Percentiles rank a stretch among this genome's conserved stretches.
These are phyloP conservation scores for Meleagris gallopavo DNA, from an alignment of 2,113 vertebrate species.

Conservation along the genomic window DNA sequence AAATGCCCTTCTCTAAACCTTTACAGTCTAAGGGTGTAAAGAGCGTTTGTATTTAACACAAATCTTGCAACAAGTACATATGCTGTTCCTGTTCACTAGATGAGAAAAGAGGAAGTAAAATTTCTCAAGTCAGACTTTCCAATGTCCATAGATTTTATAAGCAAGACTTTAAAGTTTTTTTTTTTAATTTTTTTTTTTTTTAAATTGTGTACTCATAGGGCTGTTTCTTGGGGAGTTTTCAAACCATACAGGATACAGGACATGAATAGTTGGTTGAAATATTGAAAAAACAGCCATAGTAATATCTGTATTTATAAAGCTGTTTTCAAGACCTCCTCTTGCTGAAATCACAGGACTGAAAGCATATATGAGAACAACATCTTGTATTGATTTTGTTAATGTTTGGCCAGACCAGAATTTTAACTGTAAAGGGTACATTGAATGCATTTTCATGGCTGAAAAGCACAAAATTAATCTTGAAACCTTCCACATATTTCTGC, in stretches of 20 bases:
- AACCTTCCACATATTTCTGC: neutral
- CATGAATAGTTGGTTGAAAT: fast-evolving
- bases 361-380: neutral
- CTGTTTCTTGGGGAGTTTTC: neutral
- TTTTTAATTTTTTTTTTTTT: neutral
- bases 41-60: neutral
- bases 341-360: neutral
- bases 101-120: conserved; percentile 57
- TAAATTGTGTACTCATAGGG: neutral
- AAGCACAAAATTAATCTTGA: neutral
- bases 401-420: neutral
- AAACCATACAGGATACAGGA: neutral
- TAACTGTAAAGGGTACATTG: neutral
- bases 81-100: neutral
- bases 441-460: neutral
- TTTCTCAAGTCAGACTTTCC: neutral
- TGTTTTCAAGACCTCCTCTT: neutral
- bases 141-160: neutral
- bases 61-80: fast-evolving
- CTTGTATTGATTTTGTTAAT: neutral
- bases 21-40: neutral
- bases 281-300: neutral
- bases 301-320: neutral
- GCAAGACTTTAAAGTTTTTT: neutral
- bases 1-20: neutral